Evolutionary conservation across 2,888 invertebrate species (phyloP), one percentile per base, ranked within the genome.

Genomic region (Dynastes hyllus): DNA sequence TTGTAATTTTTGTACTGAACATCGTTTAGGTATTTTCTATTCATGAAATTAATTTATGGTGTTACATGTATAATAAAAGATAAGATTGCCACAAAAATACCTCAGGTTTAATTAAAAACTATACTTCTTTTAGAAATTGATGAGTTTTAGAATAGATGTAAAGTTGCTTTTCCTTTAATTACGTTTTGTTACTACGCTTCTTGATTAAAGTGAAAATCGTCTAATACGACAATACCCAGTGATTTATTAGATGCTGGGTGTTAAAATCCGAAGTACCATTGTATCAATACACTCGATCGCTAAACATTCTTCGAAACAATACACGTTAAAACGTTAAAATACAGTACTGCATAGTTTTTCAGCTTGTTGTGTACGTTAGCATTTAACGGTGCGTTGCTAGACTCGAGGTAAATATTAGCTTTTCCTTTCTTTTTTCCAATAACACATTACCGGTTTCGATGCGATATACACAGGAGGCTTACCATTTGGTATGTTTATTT

Each of bases 191-290:
- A 5, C 55, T 58, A 58, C 9, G n/a, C 63, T 63, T 63, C 13
- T 32, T 63, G 55, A 32, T 63, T 63, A 63, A 63, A 63, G 32
- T 63, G 63, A 13, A 32, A 32, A 63, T 63, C 29, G 63, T 50
- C 4, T 6, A 2, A 45, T 63, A 63, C 61, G 61, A 61, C 73
- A 75, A 40, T 27, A 27, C 45, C 61, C 45, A 55, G 58, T 40
- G 71, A 71, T 71, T 71, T 55, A 58, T 71, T 71, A 75, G 73
- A 75, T 27, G n/a, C 27, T 45, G n/a, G 61, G 73, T 75, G 73
- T 75, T 75, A 75, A 75, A 75, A 75, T n/a, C 37, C 27, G 73
- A 61, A 63, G 27, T 37, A 37, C 55, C 40, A 69, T 69, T 69
- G 51, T 51, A 27, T 27, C 73, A 16, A 9, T 58, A 75, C 22